A percentile compares a stretch with the other conserved stretches of the same genome.
Conservation (phyloP, 2,797 vertebrate genomes). For the Lindbergichthys nudifrons region DNA sequence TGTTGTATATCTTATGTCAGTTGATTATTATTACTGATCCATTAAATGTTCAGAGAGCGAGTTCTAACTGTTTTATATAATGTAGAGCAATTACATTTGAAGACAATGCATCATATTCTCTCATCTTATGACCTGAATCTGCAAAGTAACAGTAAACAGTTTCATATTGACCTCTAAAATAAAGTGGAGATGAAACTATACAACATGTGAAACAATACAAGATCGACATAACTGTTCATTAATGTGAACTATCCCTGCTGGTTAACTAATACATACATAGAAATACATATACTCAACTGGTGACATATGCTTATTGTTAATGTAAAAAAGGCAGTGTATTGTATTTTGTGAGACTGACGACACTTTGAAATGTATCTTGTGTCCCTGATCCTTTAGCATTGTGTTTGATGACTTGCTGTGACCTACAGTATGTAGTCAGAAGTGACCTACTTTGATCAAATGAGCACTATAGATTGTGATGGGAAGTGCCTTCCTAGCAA, state of each 20-base stretch:
- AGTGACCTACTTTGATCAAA: not conserved
- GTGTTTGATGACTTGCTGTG: not conserved
- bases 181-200: not conserved
- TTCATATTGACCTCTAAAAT: not conserved
- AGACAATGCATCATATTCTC: not conserved
- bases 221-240: not conserved
- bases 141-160: not conserved
- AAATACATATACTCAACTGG: not conserved
- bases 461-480: not conserved
- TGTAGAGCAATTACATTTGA: not conserved
- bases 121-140: not conserved
- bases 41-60: not conserved
- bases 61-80: not conserved
- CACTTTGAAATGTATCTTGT: not conserved
- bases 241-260: too few relatives aligned
- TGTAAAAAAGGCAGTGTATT: not conserved
- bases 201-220: not conserved
- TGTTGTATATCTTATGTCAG: not conserved
- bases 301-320: not conserved
- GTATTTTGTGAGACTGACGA: not conserved
- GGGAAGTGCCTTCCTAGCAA: not conserved
- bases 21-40: not conserved
- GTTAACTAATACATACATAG: too few relatives aligned
- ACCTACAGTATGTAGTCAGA: not conserved
- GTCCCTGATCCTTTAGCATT: not conserved